Percentiles rank a stretch among this genome's conserved stretches.
Evolutionary conservation across 2,888 invertebrate species (phyloP).

Genomic region (Notocelia uddmanniana): DNA sequence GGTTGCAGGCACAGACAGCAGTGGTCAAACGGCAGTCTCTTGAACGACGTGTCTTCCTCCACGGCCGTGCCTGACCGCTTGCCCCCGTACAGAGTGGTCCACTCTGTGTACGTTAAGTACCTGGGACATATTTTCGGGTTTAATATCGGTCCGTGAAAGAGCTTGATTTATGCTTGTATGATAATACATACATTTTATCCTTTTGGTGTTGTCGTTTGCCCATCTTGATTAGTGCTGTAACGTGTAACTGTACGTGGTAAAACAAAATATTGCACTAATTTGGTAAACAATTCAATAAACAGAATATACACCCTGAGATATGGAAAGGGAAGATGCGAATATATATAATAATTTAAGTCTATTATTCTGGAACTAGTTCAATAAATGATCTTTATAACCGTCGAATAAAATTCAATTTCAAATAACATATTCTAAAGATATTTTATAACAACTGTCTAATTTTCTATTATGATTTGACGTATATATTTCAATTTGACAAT

Average conservation of each 20-base stretch:
- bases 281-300: background rate
- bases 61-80: slow-evolving; percentile 90
- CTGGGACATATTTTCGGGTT: slow-evolving; percentile 68
- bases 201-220: slow-evolving; percentile 97
- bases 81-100: slow-evolving; percentile 96
- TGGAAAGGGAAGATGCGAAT: background rate
- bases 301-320: background rate
- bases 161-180: background rate
- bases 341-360: background rate
- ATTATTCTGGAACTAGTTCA: background rate
- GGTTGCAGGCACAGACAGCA: slow-evolving; percentile 97
- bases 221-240: slow-evolving; percentile 86
- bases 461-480: background rate
- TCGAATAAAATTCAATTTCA: background rate
- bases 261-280: background rate
- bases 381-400: background rate
- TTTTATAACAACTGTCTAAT: background rate
- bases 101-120: slow-evolving; percentile 95
- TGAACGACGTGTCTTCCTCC: slow-evolving; percentile 93
- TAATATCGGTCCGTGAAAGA: background rate
- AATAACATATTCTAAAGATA: background rate
- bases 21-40: slow-evolving; percentile 96
- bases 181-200: slow-evolving; percentile 91
- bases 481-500: slow-evolving; percentile 3
- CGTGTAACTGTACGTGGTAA: background rate